Conservation (phyloP, 2,113 vertebrate species). For the Lathamus discolor region DNA sequence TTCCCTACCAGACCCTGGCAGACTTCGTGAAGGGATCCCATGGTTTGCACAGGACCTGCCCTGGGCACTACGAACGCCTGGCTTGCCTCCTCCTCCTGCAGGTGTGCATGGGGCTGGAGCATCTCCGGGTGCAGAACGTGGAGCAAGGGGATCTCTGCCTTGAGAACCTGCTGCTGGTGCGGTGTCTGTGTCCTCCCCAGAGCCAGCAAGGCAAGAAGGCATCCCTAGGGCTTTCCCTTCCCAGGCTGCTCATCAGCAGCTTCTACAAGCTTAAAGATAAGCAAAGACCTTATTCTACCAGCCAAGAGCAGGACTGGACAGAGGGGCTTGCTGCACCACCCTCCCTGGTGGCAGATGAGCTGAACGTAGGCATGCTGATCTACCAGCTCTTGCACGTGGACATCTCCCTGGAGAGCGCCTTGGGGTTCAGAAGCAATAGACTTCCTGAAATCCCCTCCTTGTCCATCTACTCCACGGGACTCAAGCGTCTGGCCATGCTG, state of each 20-base stretch:
- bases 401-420: neutral
- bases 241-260: constrained; percentile 73
- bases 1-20: constrained; percentile 76
- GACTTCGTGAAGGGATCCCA: constrained; percentile 67
- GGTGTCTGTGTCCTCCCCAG: neutral
- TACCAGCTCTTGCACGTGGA: constrained; percentile 60
- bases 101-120: constrained; percentile 73
- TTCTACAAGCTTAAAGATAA: constrained; percentile 7
- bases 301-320: neutral
- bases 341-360: constrained; percentile 42
- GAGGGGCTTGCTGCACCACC: neutral
- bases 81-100: constrained; percentile 80
- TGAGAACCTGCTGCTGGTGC: constrained; percentile 72
- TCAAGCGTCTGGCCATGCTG: constrained; percentile 62
- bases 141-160: constrained; percentile 62
- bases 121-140: constrained; percentile 48
- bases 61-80: constrained; percentile 66
- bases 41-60: constrained; percentile 22
- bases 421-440: neutral
- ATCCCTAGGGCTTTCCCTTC: constrained; percentile 10
- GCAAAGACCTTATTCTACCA: neutral
- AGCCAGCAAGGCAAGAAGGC: neutral
- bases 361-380: constrained; percentile 71
- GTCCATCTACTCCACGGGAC: constrained; percentile 58
- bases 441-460: constrained; percentile 4